phyloP scores from a whole-genome alignment of 1,140 invertebrate genomes.

The Scylla paramamosain region DNA sequence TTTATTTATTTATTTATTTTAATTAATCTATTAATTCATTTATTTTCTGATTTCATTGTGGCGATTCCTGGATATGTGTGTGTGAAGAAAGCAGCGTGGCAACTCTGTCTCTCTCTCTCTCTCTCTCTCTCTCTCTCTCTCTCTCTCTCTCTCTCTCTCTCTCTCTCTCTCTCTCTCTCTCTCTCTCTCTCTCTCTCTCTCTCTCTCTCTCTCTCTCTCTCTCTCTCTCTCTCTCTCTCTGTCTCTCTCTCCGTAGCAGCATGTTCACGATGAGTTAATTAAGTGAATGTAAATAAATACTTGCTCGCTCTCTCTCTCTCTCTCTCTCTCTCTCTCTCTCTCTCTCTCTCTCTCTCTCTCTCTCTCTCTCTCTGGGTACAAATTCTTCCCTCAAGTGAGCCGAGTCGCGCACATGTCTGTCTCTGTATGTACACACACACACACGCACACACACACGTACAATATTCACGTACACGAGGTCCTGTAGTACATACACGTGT shows the following conservation, averaged over 20 bases:
- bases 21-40: background rate
- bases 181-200: background rate
- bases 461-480: background rate
- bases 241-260: background rate
- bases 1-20: background rate
- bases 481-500: background rate
- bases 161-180: background rate
- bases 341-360: slow-evolving; percentile 23
- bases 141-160: background rate
- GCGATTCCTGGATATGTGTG: no score
- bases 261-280: background rate
- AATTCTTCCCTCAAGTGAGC: no score
- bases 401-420: background rate
- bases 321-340: slow-evolving; percentile 21
- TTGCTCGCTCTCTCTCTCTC: background rate
- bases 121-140: background rate
- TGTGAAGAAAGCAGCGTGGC: no score
- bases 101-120: background rate
- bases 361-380: slow-evolving; percentile 25
- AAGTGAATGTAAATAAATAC: background rate
- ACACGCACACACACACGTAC: slow-evolving; percentile 13
- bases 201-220: background rate
- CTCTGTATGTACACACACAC: background rate
- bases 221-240: slow-evolving; percentile 36
- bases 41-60: background rate